Evolutionary conservation across 2,113 vertebrate genomes (phyloP).

Genomic region (Lophura nycthemera): DNA sequence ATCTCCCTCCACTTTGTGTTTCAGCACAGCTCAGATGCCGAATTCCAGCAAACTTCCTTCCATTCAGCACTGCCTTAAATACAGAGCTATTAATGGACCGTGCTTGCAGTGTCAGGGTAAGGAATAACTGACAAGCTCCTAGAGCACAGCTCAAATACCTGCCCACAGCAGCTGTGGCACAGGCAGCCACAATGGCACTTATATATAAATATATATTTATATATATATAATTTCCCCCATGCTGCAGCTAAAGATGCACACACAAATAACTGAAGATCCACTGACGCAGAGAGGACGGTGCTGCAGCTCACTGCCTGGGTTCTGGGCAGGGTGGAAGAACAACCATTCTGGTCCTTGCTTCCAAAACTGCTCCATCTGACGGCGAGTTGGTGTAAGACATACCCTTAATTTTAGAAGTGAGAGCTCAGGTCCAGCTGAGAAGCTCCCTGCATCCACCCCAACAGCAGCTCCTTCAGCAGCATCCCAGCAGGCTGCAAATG

Average conservation of each 20-base stretch:
- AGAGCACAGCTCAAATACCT: neutral
- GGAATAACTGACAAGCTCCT: neutral
- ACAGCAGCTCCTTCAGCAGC: neutral
- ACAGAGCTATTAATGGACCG: neutral
- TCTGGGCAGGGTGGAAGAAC: neutral
- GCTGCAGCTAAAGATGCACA: neutral
- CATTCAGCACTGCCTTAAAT: neutral
- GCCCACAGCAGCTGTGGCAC: neutral
- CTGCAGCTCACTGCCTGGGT: rapidly evolving
- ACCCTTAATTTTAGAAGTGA: neutral
- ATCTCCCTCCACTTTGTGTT: neutral
- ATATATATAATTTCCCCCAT: neutral
- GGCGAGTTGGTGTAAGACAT: slow-evolving; percentile 40
- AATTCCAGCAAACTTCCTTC: neutral
- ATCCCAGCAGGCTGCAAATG: rapidly evolving
- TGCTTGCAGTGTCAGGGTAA: neutral
- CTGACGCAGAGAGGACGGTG: neutral
- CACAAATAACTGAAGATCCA: neutral
- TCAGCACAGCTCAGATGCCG: neutral
- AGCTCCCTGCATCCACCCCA: neutral
- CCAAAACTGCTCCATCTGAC: slow-evolving; percentile 67
- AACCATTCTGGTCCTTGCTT: neutral
- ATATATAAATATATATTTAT: too few relatives aligned
- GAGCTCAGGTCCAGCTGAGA: rapidly evolving
- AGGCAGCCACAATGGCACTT: neutral